Evolutionary conservation across 2,113 vertebrate genomes (phyloP), one percentile per base, ranked within the genome.

Genomic region (Anhinga anhinga): DNA sequence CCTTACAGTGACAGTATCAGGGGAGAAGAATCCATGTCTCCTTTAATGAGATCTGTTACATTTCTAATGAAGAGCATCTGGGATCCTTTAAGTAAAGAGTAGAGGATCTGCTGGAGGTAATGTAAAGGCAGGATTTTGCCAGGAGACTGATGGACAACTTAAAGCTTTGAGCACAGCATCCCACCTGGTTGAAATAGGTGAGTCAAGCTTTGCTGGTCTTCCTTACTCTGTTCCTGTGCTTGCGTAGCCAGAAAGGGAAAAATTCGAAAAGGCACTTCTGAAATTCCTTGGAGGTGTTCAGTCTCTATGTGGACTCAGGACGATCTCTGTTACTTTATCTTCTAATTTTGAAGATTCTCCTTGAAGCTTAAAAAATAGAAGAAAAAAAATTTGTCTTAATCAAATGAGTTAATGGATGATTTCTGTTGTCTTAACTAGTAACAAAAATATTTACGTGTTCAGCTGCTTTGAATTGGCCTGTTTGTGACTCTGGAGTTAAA

Each of bases 21-120:
- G 86, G 86, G 93, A 86, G 50, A 91, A 82, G 95, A 87, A 87
- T 87, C 81, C 40, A 4, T n/a, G 44, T 91, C 66, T 93, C 32
- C 63, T 85, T 91, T 91, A 93, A 90, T 82, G 88, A 95, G 73
- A 71, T 80, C 81, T 0, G 3, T 92, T 89, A 82, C 0, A 0
- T 84, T 87, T 78, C 50, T 83, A 40, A 66, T 45, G 53, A 71
- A 72, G 49, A 52, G 29, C 8, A 29, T 77, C 38, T 72, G 42
- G 13, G 52, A 81, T 62, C 17, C 15, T 76, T 55, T 67, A 83
- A 20, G 11, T 59, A 50, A 72, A 74, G 18, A 67, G 29, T 5
- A 77, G 59, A 53, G 45, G 29, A 77, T 90, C 67, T 95, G 42
- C 53, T 83, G 40, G 27, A 80, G 19, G 38, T 81, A 73, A 53